Evolutionary conservation across 1,140 invertebrate species (phyloP).

Genomic region (Protaetia brevitarsis): DNA sequence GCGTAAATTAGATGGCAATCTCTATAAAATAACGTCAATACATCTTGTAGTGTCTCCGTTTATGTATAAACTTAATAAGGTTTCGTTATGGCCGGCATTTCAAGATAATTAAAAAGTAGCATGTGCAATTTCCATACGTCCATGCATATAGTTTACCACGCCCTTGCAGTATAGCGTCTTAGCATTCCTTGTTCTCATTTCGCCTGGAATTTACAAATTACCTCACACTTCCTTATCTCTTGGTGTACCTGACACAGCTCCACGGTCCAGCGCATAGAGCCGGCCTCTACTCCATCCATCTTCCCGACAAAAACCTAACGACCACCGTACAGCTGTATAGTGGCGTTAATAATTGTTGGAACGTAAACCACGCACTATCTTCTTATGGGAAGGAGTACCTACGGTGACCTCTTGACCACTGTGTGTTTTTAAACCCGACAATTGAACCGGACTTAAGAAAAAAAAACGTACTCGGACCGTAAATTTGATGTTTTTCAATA

Average conservation of each 20-base stretch:
- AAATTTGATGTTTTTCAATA: neutral
- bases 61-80: too few species aligned
- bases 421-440: neutral
- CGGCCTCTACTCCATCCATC: constrained; percentile 6
- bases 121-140: constrained; percentile 11
- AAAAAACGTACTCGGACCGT: constrained; percentile 4
- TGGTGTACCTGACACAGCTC: neutral
- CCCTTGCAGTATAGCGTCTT: constrained; percentile 9
- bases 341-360: constrained; percentile 23
- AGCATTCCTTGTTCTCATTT: constrained; percentile 17
- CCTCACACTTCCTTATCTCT: constrained; percentile 26
- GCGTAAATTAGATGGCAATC: too few species aligned
- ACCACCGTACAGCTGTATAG: constrained; percentile 17
- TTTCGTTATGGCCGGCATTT: neutral
- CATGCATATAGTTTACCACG: constrained; percentile 14
- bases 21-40: too few species aligned
- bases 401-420: constrained; percentile 3
- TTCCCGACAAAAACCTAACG: constrained; percentile 18
- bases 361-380: constrained; percentile 25
- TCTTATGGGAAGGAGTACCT: neutral
- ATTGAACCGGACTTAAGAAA: neutral
- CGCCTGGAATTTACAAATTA: constrained; percentile 25
- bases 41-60: too few species aligned
- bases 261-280: constrained; percentile 23
- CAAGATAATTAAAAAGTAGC: neutral